phyloP scores from a whole-genome alignment of 2,888 invertebrate species.

The Lycaena phlaeas region DNA sequence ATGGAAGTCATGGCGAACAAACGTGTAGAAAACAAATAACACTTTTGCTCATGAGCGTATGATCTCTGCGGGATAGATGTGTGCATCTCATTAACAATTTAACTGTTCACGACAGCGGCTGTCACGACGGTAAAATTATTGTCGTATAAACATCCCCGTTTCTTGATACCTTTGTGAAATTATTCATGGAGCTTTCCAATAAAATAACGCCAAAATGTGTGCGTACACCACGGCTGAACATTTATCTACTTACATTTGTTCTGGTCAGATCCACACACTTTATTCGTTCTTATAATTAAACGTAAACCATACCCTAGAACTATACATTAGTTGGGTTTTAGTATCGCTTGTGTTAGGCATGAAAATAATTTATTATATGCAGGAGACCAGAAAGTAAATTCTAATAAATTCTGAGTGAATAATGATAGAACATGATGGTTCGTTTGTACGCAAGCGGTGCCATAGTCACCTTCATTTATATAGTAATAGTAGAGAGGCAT shows the following conservation, averaged over 20 bases:
- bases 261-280: not conserved
- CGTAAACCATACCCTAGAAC: no score
- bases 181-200: conserved; percentile 32
- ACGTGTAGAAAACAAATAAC: no score
- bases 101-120: conserved; percentile 39
- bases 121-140: conserved; percentile 40
- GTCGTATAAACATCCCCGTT: conserved; percentile 33
- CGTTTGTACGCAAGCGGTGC: no score
- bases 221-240: conserved; percentile 32
- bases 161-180: conserved; percentile 38
- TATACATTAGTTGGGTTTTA: no score
- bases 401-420: no score
- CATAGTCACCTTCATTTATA: no score
- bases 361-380: no score
- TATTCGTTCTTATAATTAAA: not conserved
- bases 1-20: no score
- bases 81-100: conserved; percentile 43
- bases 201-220: conserved; percentile 35
- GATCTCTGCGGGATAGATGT: conserved; percentile 19
- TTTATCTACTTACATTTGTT: conserved; percentile 12
- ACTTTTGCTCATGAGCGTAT: not conserved
- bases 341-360: no score
- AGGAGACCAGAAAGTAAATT: no score
- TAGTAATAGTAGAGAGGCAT: no score
- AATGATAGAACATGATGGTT: no score